phyloP scores from a whole-genome alignment of 2,888 invertebrate genomes.

The Xestia c-nigrum region DNA sequence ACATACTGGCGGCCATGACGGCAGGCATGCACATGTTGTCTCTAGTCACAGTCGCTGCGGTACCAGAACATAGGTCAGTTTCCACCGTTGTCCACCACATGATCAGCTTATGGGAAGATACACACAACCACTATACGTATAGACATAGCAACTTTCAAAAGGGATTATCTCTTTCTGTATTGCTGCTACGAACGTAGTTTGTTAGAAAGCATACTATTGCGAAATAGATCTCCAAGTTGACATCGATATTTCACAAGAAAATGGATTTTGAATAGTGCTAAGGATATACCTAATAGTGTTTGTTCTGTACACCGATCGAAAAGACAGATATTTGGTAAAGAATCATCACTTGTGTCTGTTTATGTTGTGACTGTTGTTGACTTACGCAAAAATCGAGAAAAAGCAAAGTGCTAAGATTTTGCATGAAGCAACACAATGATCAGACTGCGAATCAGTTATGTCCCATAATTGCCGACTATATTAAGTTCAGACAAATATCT shows the following conservation, averaged over 20 bases:
- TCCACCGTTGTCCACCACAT: conserved; percentile 31
- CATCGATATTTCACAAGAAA: background rate
- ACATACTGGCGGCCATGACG: conserved; percentile 94
- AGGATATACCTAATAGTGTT: background rate
- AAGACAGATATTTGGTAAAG: conserved; percentile 52
- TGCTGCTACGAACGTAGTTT: background rate
- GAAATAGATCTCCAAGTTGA: background rate
- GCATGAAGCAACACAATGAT: conserved; percentile 10
- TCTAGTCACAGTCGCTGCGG: conserved; percentile 94
- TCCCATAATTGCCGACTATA: conserved; percentile 10
- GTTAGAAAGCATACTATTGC: background rate
- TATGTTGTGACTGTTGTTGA: conserved; percentile 22
- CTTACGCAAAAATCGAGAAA: conserved; percentile 23
- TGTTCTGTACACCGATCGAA: background rate
- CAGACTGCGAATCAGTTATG: background rate
- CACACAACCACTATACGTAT: conserved; percentile 6
- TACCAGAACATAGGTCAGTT: conserved; percentile 93
- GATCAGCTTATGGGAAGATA: conserved; percentile 18
- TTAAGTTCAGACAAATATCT: conserved; percentile 43
- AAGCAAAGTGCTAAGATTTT: conserved; percentile 18
- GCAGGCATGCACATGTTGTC: conserved; percentile 96
- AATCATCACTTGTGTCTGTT: conserved; percentile 17
- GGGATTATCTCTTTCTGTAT: background rate
- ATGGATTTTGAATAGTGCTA: background rate
- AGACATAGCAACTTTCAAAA: background rate